Conservation (phyloP, 1,140 invertebrate genomes). For the Aphis craccivora region DNA sequence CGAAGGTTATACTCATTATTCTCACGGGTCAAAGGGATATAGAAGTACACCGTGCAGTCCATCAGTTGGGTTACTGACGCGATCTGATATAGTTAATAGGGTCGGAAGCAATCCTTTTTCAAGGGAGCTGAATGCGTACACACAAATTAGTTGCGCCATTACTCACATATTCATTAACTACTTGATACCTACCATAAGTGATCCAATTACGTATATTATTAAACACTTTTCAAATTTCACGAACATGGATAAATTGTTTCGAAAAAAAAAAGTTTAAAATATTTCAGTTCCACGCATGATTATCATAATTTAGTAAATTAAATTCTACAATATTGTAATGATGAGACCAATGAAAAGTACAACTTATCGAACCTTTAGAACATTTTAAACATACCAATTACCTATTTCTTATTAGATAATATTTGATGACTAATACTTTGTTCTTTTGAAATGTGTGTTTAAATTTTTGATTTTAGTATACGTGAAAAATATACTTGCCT, state of each 20-base stretch:
- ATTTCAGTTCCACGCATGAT: background rate
- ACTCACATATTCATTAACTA: background rate
- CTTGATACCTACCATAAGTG: background rate
- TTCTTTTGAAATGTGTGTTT: background rate
- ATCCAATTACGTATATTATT: background rate
- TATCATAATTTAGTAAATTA: background rate
- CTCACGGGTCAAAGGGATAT: background rate
- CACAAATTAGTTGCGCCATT: conserved; percentile 29
- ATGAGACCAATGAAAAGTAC: background rate
- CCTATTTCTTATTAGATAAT: background rate
- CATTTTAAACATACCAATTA: background rate
- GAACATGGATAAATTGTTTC: background rate
- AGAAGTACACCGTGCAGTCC: background rate
- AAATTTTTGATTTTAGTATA: background rate
- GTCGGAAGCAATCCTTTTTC: conserved; percentile 34
- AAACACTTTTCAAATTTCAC: background rate
- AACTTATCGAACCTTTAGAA: background rate
- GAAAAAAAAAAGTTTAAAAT: background rate
- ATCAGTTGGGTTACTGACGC: background rate
- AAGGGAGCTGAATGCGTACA: background rate
- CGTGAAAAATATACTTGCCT: background rate
- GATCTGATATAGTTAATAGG: background rate
- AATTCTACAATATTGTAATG: background rate
- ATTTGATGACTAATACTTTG: too few species aligned
- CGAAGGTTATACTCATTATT: background rate